phyloP scores from a whole-genome alignment of 2,888 invertebrate genomes.

The Ctenicera cuprea region DNA sequence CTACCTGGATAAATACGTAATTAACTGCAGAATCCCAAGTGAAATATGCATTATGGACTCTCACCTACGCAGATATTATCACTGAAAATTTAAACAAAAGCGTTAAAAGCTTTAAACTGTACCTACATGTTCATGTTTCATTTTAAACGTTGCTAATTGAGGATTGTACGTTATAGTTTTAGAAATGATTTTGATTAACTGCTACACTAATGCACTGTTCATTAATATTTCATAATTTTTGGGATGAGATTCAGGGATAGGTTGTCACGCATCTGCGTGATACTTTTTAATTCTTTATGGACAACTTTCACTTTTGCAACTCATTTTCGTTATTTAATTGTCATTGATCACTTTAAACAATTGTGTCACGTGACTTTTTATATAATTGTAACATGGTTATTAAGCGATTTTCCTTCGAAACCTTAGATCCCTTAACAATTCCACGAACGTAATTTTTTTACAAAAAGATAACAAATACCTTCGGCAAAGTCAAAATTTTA shows the following conservation, averaged over 20 bases:
- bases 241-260: conserved; percentile 1
- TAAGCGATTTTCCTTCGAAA: no score
- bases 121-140: background rate
- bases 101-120: conserved; percentile 28
- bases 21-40: conserved; percentile 28
- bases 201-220: conserved; percentile 14
- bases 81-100: conserved; percentile 22
- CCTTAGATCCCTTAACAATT: no score
- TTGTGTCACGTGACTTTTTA: no score
- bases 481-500: no score
- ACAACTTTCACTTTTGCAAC: background rate
- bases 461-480: no score
- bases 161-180: conserved; percentile 11
- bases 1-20: conserved; percentile 41
- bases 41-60: conserved; percentile 29
- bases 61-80: conserved; percentile 24
- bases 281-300: no score
- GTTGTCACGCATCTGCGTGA: background rate
- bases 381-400: no score
- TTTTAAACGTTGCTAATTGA: conserved; percentile 30
- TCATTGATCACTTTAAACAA: background rate
- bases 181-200: conserved; percentile 24
- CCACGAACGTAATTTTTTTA: no score
- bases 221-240: conserved; percentile 9
- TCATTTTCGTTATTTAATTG: background rate